phyloP scores from a whole-genome alignment of 2,113 vertebrate genomes.

The Isurus oxyrinchus region DNA sequence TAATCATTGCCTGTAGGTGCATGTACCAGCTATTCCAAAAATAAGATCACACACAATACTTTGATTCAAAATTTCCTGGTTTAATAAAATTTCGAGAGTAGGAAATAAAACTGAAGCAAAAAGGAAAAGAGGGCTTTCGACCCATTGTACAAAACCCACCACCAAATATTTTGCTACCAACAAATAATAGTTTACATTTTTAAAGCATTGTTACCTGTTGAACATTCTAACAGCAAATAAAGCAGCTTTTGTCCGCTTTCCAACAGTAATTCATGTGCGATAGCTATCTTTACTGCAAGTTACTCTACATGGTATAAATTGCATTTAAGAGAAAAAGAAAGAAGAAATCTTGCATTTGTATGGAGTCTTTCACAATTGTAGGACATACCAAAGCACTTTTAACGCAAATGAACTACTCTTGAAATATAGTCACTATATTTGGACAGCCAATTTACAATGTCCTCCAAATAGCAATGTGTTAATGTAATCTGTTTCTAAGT shows the following conservation, averaged over 20 bases:
- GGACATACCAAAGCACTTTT: not conserved
- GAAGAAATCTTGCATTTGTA: not conserved
- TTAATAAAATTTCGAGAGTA: not conserved
- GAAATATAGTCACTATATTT: not conserved
- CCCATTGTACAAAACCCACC: too few relatives aligned
- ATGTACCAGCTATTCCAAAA: not conserved
- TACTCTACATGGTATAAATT: not conserved
- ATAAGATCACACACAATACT: not conserved
- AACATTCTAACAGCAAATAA: too few relatives aligned
- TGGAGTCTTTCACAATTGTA: not conserved
- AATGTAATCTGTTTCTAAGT: not conserved
- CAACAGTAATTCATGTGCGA: too few relatives aligned
- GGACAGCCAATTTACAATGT: not conserved
- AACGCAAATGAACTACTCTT: not conserved
- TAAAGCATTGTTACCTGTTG: too few relatives aligned
- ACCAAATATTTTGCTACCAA: too few relatives aligned
- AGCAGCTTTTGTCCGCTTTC: too few relatives aligned
- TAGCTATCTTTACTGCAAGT: not conserved
- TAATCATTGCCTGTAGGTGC: too few relatives aligned
- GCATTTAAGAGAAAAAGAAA: not conserved
- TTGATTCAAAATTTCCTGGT: not conserved
- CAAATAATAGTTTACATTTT: too few relatives aligned
- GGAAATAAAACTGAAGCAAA: not conserved
- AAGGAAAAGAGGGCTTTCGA: too few relatives aligned
- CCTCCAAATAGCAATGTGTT: not conserved